A percentile compares a stretch with the other conserved stretches of the same genome.
phyloP scores from a whole-genome alignment of 2,888 invertebrate genomes.

The Notodonta dromedarius region DNA sequence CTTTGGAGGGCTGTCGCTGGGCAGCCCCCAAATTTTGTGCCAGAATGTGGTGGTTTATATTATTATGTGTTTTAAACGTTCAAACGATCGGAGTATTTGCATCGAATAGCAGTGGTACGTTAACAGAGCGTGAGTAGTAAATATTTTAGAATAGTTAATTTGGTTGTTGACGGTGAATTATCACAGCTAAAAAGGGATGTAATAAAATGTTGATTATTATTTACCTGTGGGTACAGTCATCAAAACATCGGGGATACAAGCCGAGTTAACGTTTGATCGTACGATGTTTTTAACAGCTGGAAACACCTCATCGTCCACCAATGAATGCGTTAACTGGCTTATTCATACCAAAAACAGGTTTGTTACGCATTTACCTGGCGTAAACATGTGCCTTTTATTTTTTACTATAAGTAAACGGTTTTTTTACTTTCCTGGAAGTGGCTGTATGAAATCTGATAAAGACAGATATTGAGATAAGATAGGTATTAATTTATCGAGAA shows the following conservation, averaged over 20 bases:
- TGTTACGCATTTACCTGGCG: conserved; percentile 48
- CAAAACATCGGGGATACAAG: conserved; percentile 29
- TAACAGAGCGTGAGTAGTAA: conserved; percentile 67
- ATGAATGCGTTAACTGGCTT: conserved; percentile 47
- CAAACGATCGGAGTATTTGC: conserved; percentile 72
- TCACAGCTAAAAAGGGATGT: neutral
- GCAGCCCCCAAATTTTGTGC: conserved; percentile 81
- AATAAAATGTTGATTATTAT: neutral
- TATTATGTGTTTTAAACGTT: conserved; percentile 74
- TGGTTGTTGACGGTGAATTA: neutral
- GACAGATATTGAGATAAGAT: conserved; percentile 41
- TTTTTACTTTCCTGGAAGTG: conserved; percentile 42
- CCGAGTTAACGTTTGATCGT: conserved; percentile 33
- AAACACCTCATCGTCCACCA: conserved; percentile 41
- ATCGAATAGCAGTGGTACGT: conserved; percentile 61
- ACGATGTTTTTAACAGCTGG: conserved; percentile 49
- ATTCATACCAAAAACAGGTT: conserved; percentile 62
- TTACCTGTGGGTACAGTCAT: conserved; percentile 30
- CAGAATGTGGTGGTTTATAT: conserved; percentile 82
- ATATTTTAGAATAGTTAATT: conserved; percentile 17
- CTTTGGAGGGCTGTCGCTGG: conserved; percentile 82
- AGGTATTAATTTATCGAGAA: conserved; percentile 13
- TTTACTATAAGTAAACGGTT: conserved; percentile 11
- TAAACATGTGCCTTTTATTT: conserved; percentile 39
- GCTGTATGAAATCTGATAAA: conserved; percentile 33